Conservation (phyloP, 2,888 invertebrate genomes). For the Platerodrilus igneus region DNA sequence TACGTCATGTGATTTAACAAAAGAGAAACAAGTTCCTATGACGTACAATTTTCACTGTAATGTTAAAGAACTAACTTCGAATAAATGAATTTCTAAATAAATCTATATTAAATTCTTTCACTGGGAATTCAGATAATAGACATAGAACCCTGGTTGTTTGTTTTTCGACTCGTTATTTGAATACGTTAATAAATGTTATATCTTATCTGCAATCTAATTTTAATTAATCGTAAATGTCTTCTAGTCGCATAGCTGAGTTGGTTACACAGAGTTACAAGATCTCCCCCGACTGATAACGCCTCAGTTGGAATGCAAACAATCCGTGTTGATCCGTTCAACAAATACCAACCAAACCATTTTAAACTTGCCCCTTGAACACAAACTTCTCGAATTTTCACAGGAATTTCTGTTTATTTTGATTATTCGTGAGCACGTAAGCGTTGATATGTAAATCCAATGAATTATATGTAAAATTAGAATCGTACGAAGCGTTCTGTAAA, state of each 20-base stretch:
- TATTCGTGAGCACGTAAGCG: slow-evolving; percentile 21
- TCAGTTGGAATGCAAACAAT: slow-evolving; percentile 40
- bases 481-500: no score
- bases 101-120: no score
- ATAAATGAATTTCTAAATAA: no score
- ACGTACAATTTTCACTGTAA: no score
- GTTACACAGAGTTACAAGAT: slow-evolving; percentile 37
- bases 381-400: slow-evolving; percentile 23
- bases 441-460: no score
- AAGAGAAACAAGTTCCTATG: no score
- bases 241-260: slow-evolving; percentile 38
- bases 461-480: no score
- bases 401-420: slow-evolving; percentile 25
- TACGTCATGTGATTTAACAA: no score
- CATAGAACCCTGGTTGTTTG: no score
- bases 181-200: slow-evolving; percentile 27
- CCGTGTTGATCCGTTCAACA: slow-evolving; percentile 40
- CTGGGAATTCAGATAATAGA: no score
- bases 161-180: slow-evolving; percentile 21
- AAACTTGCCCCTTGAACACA: slow-evolving; percentile 26
- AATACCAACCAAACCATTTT: slow-evolving; percentile 37
- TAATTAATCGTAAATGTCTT: slow-evolving; percentile 44
- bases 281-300: slow-evolving; percentile 37
- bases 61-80: no score
- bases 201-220: slow-evolving; percentile 44